Percentiles rank a stretch among this genome's conserved stretches.
These are phyloP conservation scores for Candidula unifasciata DNA, from an alignment of 2,888 invertebrate species.

Conservation along the genomic window DNA sequence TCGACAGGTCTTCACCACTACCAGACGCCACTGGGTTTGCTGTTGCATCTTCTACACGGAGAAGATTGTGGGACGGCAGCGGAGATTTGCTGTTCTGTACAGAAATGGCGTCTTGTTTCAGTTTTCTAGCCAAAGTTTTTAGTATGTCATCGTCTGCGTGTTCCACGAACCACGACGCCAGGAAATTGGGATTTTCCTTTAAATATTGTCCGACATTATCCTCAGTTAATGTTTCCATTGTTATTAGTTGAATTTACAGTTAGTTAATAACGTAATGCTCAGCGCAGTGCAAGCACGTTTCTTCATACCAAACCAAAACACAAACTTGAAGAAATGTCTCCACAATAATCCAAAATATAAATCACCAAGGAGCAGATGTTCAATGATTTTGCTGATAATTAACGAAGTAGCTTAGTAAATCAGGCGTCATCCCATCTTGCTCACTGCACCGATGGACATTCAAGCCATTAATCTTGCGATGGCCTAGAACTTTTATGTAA, in stretches of 20 bases:
- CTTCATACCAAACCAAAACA: no score
- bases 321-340: no score
- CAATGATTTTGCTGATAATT: no score
- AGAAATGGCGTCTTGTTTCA: conserved; percentile 58
- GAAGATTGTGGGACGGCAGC: background rate
- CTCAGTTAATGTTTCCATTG: conserved; percentile 54
- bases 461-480: no score
- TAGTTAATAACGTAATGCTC: background rate
- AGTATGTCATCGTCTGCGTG: conserved; percentile 65
- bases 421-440: no score
- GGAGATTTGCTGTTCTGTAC: conserved; percentile 32
- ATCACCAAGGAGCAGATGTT: no score
- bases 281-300: background rate
- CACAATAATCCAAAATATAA: no score
- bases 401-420: no score
- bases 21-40: background rate
- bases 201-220: conserved; percentile 67
- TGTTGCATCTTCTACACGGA: conserved; percentile 16
- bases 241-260: background rate
- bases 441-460: no score
- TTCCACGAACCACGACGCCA: conserved; percentile 71
- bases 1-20: background rate
- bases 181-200: conserved; percentile 68
- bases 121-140: conserved; percentile 50
- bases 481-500: no score